Evolutionary conservation across 53 echinoderm and acorn worm genomes (phyloP).

Genomic region (Temnopleurus reevesii): DNA sequence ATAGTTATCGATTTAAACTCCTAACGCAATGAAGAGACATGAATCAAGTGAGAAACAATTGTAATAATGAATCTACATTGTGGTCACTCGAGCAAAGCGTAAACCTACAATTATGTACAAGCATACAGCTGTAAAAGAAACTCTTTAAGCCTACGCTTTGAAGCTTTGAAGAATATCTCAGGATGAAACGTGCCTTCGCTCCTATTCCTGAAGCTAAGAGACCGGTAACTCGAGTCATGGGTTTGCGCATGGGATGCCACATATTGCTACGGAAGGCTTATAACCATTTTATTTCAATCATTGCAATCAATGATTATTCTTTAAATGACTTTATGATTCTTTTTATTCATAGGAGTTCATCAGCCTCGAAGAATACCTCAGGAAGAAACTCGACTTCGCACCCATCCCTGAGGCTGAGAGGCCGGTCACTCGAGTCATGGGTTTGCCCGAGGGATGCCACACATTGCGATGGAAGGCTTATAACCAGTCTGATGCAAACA

Average conservation of each 20-base stretch:
- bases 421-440: conserved; percentile 68
- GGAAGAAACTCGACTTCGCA: conserved; percentile 64
- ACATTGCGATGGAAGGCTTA: conserved; percentile 52
- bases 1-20: no score
- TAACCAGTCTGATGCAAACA: conserved; percentile 72
- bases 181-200: no score
- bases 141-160: no score
- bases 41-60: no score
- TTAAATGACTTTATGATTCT: no score
- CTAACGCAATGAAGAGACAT: no score
- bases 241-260: conserved; percentile 67
- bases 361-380: conserved; percentile 69
- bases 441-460: conserved; percentile 72
- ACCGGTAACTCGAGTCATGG: conserved; percentile 68
- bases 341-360: conserved; percentile 71
- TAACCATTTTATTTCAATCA: conserved; percentile 57
- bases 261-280: conserved; percentile 35
- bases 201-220: conserved; percentile 65
- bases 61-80: no score
- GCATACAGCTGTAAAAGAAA: no score
- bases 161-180: conserved; percentile 70
- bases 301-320: no score
- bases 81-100: no score
- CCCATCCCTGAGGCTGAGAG: conserved; percentile 68
- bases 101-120: no score